Evolutionary conservation across 2,888 invertebrate species (phyloP), one percentile per base, ranked within the genome.

Genomic region (Neoascia interrupta): DNA sequence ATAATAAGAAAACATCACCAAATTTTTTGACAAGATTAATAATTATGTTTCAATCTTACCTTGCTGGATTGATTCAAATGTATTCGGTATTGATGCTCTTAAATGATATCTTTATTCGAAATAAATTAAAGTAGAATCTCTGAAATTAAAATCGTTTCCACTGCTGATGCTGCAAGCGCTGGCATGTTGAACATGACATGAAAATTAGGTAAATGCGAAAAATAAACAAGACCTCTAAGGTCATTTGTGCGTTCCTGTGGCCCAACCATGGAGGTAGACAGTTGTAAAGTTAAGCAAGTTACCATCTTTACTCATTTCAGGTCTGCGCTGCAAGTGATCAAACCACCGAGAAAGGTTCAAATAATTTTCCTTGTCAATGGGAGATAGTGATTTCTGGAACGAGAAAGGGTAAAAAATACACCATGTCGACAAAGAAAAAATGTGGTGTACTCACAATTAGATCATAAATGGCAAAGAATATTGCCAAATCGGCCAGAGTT

Each of bases 311-410:
- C 93, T 90, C n/a, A 94, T 89, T 84, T 89, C 90, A 0, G 92
- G 90, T 69, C 93, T 91, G 70, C 93, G 92, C 84, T 95, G 95
- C 68, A 95, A 88, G 84, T 95, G 93, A 85, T 93, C 93, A 82
- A 92, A 94, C 95, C 95, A 95, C 82, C 95, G 90, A 37, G 94
- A 94, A 0, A 95, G 86, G 85, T 94, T 92, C 18, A 94, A 84
- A 73, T 92, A 90, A 54, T 91, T 91, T 83, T 94, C 94, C 83
- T 93, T 93, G 54, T 94, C 94, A 69, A 90, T 87, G 18, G 92
- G 89, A 6, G 91, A 90, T 10, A 94, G 88, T 13, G 90, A 90
- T 83, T 90, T 91, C 95, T 95, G 31, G 3, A 88, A 0, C 5
- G 41, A 49, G 36, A 47, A 49, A 41, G 8, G 6, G 21, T 10